Evolutionary conservation across 2,113 vertebrate genomes (phyloP).

Genomic region (Prolemur simus): DNA sequence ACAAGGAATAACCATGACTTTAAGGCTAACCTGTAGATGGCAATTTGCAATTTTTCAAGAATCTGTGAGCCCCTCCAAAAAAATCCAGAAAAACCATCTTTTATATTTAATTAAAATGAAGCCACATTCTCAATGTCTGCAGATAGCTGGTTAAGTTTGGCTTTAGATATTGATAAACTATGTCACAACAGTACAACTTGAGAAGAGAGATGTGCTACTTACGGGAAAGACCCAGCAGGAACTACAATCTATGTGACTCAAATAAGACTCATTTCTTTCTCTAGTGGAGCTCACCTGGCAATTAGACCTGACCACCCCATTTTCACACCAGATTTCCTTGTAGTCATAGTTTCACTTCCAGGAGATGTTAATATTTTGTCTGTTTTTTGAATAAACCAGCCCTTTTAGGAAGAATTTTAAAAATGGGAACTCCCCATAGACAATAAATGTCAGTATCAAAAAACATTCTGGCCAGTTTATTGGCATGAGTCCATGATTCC

Average conservation of each 20-base stretch:
- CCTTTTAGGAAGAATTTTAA: background rate
- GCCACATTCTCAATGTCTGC: background rate
- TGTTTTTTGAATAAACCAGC: background rate
- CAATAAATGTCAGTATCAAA: background rate
- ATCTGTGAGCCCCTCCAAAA: background rate
- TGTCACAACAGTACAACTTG: background rate
- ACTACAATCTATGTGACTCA: background rate
- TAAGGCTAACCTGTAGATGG: background rate
- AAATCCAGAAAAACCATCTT: background rate
- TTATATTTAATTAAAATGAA: slow-evolving; percentile 17
- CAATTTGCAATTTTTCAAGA: background rate
- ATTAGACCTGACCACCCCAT: background rate
- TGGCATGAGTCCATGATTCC: background rate
- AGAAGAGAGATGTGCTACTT: background rate
- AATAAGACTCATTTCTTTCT: background rate
- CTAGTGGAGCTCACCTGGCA: background rate
- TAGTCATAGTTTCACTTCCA: background rate
- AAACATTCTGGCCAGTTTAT: background rate
- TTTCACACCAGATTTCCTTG: background rate
- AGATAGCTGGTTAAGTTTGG: background rate
- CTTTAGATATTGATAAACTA: background rate
- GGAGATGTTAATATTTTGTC: background rate
- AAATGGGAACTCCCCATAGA: background rate
- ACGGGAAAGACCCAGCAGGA: background rate
- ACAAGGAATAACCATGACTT: background rate